Conservation (phyloP, 2,888 invertebrate species). For the Drosophila hamatofila region DNA sequence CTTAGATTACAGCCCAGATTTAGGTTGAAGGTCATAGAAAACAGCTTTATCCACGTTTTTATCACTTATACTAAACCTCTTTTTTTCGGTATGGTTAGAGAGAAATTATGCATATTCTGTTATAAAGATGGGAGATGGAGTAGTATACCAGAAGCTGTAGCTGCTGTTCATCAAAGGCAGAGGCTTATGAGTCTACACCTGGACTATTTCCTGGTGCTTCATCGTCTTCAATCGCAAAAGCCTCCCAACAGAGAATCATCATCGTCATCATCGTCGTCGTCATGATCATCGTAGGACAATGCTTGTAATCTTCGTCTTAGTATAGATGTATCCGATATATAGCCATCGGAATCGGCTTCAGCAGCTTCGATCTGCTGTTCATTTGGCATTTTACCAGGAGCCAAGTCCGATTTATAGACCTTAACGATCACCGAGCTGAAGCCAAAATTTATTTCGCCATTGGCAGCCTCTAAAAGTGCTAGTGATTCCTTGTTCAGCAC, state of each 20-base stretch:
- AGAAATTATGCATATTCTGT: too few relatives aligned
- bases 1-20: too few relatives aligned
- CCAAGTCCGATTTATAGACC: slow-evolving; percentile 4
- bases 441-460: slow-evolving; percentile 9
- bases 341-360: background rate
- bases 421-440: slow-evolving; percentile 4
- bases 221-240: background rate
- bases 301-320: background rate
- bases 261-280: background rate
- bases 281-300: background rate
- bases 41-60: too few relatives aligned
- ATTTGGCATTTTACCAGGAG: background rate
- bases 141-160: too few relatives aligned
- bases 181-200: too few relatives aligned
- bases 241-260: background rate
- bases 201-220: background rate
- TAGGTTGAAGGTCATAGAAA: too few relatives aligned
- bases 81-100: too few relatives aligned
- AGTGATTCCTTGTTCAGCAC: slow-evolving; percentile 10
- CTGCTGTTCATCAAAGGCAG: too few relatives aligned
- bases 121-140: too few relatives aligned
- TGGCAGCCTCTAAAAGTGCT: background rate
- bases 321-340: background rate
- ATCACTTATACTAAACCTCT: too few relatives aligned
- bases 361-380: background rate